Base-by-base conservation (phyloP, 2,888 invertebrate species). In the Thera britannica region DNA sequence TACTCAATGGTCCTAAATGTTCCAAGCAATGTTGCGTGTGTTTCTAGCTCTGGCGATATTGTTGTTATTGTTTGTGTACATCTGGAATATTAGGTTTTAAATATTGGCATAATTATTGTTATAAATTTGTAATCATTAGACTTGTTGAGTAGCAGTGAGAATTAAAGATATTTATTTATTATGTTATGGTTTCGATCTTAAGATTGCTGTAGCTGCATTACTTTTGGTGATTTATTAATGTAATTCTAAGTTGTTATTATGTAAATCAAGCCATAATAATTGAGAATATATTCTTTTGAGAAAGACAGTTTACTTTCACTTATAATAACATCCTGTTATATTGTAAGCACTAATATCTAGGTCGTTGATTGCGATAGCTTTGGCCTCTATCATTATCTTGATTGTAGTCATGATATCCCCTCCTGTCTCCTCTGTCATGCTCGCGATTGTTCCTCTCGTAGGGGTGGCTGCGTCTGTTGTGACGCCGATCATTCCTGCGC, bases 211-310 rank as follows among this genome's bases (percentile, higher is more conserved):
- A 92, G 92, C 86, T 88, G 87, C 90, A 90, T 92, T 90, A 89
- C 85, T 90, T 91, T 88, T 88, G 89, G 89, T 92, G 92, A 92
- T 90, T 89, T 89, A 90, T 92, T 90, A 88, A 34, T 87, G 87
- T 93, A 91, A 90, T 93, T 90, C 87, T 93, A 93, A 93, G 92
- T 93, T 93, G 93, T 93, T 93, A 91, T 90, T 91, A 88, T 93
- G 90, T 93, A 93, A 93, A 92, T 92, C 90, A 92, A 93, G 93
- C 93, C 93, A 93, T 93, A 93, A 93, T 92, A 93, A 93, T 90
- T 92, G 90, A 92, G 87, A 93, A 92, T 93, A 93, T 93, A 93
- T 93, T 93, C 88, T 93, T 93, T 93, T 92, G 90, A 92, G 83
- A 90, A 90, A 86, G 73, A 72, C 52, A 49, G 72, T 75, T 75